These are phyloP conservation scores for Etheostoma perlongum DNA, from an alignment of 2,797 vertebrate species.

Conservation along the genomic window DNA sequence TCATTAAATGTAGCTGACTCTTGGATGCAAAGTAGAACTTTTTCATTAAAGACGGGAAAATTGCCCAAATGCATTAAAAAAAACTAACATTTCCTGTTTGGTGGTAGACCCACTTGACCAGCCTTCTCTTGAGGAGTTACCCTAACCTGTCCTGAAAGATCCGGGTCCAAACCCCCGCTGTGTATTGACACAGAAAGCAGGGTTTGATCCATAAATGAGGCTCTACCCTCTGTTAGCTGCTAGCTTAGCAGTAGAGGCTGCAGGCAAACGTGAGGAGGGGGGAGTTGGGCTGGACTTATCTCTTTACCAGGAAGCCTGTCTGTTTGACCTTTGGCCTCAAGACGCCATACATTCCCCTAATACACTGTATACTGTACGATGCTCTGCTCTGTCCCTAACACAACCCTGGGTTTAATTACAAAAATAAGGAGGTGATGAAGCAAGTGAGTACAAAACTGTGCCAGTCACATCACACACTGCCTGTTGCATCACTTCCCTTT, in stretches of 20 bases:
- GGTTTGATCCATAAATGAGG: conserved; percentile 46
- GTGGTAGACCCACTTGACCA: conserved; percentile 34
- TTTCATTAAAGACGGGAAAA: conserved; percentile 73
- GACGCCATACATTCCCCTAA: conserved; percentile 73
- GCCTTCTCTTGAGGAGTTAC: conserved; percentile 51
- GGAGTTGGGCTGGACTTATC: conserved; percentile 49
- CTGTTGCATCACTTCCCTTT: conserved; percentile 77
- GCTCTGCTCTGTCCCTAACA: conserved; percentile 61
- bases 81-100: conserved; percentile 55
- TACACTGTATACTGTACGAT: conserved; percentile 66
- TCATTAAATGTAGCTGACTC: conserved; percentile 52
- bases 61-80: conserved; percentile 71
- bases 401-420: conserved; percentile 79
- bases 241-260: conserved; percentile 58
- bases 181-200: conserved; percentile 30
- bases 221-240: conserved; percentile 50
- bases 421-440: conserved; percentile 85
- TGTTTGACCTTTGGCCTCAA: conserved; percentile 56
- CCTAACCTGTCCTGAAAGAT: conserved; percentile 61
- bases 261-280: conserved; percentile 48
- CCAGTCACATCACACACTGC: conserved; percentile 72
- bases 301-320: conserved; percentile 42
- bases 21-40: conserved; percentile 62
- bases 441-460: conserved; percentile 83
- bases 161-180: conserved; percentile 40